Percentiles rank a stretch among this genome's conserved stretches.
Evolutionary conservation across 2,888 invertebrate species (phyloP).

Genomic region (Chironomus riparius): DNA sequence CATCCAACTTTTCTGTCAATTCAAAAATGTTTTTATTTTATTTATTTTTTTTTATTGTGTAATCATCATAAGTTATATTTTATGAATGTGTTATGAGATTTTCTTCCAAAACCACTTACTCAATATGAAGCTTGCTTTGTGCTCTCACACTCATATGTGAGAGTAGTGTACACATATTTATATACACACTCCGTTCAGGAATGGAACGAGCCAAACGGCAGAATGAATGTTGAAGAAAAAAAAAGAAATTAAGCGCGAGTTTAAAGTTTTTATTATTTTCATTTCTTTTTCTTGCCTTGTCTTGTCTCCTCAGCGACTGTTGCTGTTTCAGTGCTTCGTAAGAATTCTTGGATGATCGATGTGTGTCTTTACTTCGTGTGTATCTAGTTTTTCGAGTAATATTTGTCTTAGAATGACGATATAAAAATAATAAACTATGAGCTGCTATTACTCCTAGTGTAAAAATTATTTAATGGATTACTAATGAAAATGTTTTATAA

Average conservation of each 20-base stretch:
- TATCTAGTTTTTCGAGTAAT: not conserved
- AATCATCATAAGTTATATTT: not conserved
- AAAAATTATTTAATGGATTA: too few species aligned
- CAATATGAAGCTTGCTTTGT: not conserved
- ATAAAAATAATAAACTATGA: not conserved
- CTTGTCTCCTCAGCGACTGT: constrained; percentile 11
- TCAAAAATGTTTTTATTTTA: not conserved
- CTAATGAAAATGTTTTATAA: too few species aligned
- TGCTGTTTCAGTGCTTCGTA: constrained; percentile 24
- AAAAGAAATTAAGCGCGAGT: constrained; percentile 10
- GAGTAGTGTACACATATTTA: not conserved
- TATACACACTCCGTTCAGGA: not conserved
- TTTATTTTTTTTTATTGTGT: not conserved
- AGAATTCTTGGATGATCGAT: constrained; percentile 28
- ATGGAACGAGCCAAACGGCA: constrained; percentile 7
- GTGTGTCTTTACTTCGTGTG: constrained; percentile 12
- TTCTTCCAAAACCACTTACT: not conserved
- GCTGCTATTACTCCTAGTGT: too few species aligned
- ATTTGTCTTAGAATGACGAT: not conserved
- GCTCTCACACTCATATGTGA: not conserved
- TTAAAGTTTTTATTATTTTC: constrained; percentile 11
- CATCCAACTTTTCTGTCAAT: not conserved
- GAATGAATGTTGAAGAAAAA: not conserved
- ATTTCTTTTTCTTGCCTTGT: constrained; percentile 9
- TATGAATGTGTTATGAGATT: not conserved